Percentiles rank a stretch among this genome's conserved stretches.
Evolutionary conservation across 92 coral and sea anemone species (phyloP).

Genomic region (Palythoa caribaeorum): DNA sequence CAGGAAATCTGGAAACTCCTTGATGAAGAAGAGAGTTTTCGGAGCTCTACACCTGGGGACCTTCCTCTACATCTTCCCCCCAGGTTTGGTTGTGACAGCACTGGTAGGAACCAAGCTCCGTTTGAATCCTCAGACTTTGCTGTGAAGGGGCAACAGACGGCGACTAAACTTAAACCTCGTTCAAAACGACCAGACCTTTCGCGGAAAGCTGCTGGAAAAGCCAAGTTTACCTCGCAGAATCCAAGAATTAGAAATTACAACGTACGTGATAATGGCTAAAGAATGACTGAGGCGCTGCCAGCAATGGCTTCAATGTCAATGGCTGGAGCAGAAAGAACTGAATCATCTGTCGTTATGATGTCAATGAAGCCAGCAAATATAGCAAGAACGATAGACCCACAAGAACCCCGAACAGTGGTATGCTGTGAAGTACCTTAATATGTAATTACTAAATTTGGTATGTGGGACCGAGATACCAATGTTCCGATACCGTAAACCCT

Average conservation of each 20-base stretch:
- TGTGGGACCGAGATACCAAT: too few relatives aligned
- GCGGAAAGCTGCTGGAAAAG: slow-evolving; percentile 88
- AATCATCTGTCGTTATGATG: background rate
- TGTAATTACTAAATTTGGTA: too few relatives aligned
- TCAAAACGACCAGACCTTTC: slow-evolving; percentile 76
- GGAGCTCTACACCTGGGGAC: slow-evolving; percentile 77
- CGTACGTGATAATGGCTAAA: slow-evolving; percentile 65
- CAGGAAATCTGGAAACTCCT: slow-evolving; percentile 97
- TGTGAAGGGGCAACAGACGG: slow-evolving; percentile 81
- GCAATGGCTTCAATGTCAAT: background rate
- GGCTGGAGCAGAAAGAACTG: background rate
- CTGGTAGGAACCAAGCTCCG: slow-evolving; percentile 61
- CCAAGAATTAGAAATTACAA: slow-evolving; percentile 86
- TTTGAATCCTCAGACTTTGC: slow-evolving; percentile 78
- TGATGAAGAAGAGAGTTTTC: slow-evolving; percentile 92
- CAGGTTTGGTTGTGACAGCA: slow-evolving; percentile 30
- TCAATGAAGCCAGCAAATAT: background rate
- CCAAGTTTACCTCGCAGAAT: slow-evolving; percentile 69
- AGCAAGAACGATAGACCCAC: too few relatives aligned
- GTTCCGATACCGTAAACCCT: too few relatives aligned
- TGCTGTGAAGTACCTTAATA: too few relatives aligned
- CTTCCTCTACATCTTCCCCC: slow-evolving; percentile 55
- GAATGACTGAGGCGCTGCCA: background rate
- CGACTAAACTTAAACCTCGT: slow-evolving; percentile 59
- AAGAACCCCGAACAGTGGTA: too few relatives aligned